phyloP scores from a whole-genome alignment of 2,113 vertebrate species.

The Bettongia penicillata region DNA sequence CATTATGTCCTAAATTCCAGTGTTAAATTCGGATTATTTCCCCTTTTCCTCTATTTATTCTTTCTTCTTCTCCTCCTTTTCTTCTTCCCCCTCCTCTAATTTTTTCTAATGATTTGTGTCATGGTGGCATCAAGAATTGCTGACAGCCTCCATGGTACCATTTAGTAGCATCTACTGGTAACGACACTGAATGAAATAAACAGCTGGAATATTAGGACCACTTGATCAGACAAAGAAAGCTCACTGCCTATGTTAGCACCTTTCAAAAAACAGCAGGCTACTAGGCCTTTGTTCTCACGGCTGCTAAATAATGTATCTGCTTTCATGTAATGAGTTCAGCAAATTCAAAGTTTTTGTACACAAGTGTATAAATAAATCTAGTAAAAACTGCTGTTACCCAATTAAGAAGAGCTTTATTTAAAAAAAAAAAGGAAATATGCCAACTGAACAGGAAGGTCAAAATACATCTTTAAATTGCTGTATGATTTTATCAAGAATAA shows the following conservation, averaged over 20 bases:
- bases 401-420: not conserved
- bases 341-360: not conserved
- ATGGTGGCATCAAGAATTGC: not conserved
- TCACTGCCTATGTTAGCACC: not conserved
- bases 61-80: not conserved
- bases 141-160: slow-evolving; percentile 41
- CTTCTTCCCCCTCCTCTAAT: not conserved
- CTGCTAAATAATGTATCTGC: slow-evolving; percentile 19
- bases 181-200: slow-evolving; percentile 5
- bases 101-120: slow-evolving; percentile 42
- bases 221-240: not conserved
- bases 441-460: not conserved
- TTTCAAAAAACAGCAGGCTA: not conserved
- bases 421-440: not conserved
- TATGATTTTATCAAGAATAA: not conserved
- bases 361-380: not conserved
- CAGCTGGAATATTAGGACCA: slow-evolving; percentile 3
- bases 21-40: not conserved
- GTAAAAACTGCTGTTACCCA: not conserved
- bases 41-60: slow-evolving; percentile 12
- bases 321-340: not conserved
- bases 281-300: slow-evolving; percentile 40
- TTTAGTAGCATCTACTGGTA: not conserved
- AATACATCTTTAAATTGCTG: not conserved
- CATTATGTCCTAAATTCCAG: slow-evolving; percentile 41